phyloP scores from a whole-genome alignment of 2,888 invertebrate species.

The Cheiracanthium punctorium region DNA sequence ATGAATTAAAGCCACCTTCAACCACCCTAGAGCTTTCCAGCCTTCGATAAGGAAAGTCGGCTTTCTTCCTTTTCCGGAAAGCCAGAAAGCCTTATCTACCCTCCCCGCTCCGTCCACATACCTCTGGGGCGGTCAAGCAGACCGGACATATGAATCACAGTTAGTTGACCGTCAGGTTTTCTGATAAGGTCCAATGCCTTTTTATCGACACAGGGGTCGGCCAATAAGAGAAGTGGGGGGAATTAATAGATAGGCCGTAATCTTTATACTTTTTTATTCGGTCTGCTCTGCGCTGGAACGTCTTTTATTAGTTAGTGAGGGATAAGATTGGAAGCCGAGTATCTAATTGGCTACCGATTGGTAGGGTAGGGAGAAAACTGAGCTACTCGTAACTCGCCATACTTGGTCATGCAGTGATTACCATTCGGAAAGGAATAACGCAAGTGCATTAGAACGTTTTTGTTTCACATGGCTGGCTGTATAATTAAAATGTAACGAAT shows the following conservation, averaged over 20 bases:
- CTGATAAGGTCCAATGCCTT: slow-evolving; percentile 36
- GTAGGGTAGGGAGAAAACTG: slow-evolving; percentile 1
- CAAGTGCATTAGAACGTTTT: too few relatives aligned
- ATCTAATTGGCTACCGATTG: slow-evolving; percentile 69
- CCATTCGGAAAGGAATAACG: too few relatives aligned
- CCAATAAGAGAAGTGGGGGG: slow-evolving; percentile 63
- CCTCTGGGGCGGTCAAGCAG: slow-evolving; percentile 57
- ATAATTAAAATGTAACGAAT: background rate
- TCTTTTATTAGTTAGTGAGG: slow-evolving; percentile 69
- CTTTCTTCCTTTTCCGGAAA: slow-evolving; percentile 56
- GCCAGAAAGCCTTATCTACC: slow-evolving; percentile 25
- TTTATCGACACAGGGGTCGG: slow-evolving; percentile 40
- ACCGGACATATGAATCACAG: slow-evolving; percentile 69
- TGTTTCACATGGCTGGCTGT: too few relatives aligned
- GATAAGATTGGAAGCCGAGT: slow-evolving; percentile 70
- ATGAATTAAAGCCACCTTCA: slow-evolving; percentile 65
- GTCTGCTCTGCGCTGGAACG: background rate
- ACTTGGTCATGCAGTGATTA: slow-evolving; percentile 44
- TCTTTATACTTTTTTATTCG: slow-evolving; percentile 30
- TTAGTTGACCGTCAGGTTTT: slow-evolving; percentile 57
- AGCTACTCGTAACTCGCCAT: slow-evolving; percentile 5
- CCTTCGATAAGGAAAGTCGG: slow-evolving; percentile 35
- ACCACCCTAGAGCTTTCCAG: slow-evolving; percentile 19
- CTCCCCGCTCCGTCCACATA: slow-evolving; percentile 5
- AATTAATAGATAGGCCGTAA: slow-evolving; percentile 52